Conservation (phyloP, 2,888 invertebrate genomes). For the Mimachlamys varia region DNA sequence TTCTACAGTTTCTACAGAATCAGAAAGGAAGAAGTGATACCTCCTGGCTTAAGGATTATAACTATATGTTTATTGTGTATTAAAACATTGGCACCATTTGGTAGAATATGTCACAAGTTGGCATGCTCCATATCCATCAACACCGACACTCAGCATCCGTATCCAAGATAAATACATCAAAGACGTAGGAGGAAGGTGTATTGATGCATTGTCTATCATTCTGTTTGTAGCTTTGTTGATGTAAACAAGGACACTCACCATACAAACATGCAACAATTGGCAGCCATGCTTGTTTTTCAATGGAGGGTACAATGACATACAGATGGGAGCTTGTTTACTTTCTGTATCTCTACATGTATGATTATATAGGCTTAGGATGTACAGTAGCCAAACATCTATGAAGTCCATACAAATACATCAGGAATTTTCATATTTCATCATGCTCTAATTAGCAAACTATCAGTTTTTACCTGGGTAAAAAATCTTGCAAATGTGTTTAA, state of each 20-base stretch:
- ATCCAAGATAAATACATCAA: not conserved
- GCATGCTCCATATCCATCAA: not conserved
- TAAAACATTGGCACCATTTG: not conserved
- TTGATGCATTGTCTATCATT: not conserved
- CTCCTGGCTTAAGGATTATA: too few species aligned
- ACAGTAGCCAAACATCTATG: too few species aligned
- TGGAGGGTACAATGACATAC: not conserved
- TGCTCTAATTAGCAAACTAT: too few species aligned
- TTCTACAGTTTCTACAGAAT: too few species aligned
- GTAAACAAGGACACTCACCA: not conserved
- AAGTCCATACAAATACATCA: too few species aligned
- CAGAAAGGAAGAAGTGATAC: too few species aligned
- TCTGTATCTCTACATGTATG: not conserved
- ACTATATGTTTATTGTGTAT: too few species aligned
- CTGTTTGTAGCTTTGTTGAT: not conserved
- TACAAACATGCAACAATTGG: slow-evolving; percentile 17
- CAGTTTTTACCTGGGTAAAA: too few species aligned
- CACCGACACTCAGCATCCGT: not conserved
- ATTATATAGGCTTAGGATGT: too few species aligned
- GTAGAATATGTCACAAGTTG: not conserved
- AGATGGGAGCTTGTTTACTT: not conserved
- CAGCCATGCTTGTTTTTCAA: not conserved
- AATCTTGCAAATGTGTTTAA: too few species aligned
- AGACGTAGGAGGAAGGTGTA: not conserved
- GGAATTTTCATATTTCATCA: too few species aligned